Conservation (phyloP, 2,797 vertebrate genomes). For the Acrossocheilus wenchowensis region DNA sequence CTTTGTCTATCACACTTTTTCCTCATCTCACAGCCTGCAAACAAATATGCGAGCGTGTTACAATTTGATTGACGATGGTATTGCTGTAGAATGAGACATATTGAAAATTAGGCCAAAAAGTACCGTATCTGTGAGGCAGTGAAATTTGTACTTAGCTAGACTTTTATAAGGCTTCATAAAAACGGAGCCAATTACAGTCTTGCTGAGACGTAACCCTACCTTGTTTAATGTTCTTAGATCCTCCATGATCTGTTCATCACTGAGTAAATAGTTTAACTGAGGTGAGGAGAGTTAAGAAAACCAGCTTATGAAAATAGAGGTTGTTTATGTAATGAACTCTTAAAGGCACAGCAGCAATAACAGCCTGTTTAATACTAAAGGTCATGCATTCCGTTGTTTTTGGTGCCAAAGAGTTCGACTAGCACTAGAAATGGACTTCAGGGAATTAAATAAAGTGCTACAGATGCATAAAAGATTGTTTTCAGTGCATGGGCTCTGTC, state of each 20-base stretch:
- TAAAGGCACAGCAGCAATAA: neutral
- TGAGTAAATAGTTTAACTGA: conserved; percentile 96
- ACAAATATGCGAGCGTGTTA: neutral
- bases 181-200: neutral
- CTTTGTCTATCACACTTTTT: neutral
- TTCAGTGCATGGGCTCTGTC: neutral
- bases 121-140: neutral
- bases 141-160: neutral
- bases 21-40: neutral
- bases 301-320: neutral
- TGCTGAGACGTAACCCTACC: conserved; percentile 69
- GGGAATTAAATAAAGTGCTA: neutral
- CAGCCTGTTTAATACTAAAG: neutral
- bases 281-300: conserved; percentile 82
- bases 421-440: neutral
- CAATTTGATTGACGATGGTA: neutral
- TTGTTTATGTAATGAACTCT: neutral
- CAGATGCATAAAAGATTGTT: neutral
- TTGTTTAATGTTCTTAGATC: conserved; percentile 96
- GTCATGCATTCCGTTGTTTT: neutral
- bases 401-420: neutral
- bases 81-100: neutral
- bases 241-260: conserved; percentile 98
- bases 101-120: neutral
- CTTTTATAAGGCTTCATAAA: neutral